A percentile compares a stretch with the other conserved stretches of the same genome.
Conservation (phyloP, 2,797 vertebrate species). For the Melopsittacus undulatus region DNA sequence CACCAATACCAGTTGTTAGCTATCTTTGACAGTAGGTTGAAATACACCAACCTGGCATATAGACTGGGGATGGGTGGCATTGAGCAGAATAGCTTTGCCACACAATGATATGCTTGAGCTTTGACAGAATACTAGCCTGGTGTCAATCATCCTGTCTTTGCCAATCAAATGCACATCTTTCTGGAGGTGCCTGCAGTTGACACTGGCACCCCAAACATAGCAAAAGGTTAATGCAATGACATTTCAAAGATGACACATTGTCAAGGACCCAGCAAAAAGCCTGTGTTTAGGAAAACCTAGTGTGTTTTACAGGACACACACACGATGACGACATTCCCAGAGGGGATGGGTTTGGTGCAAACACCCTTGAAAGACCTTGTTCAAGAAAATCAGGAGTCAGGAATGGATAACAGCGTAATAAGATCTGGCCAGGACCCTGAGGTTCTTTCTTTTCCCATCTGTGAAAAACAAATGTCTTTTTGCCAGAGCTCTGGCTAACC, state of each 20-base stretch:
- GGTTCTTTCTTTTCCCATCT: neutral
- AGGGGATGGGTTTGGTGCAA: conserved; percentile 41
- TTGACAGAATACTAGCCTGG: conserved; percentile 30
- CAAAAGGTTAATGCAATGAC: conserved; percentile 47
- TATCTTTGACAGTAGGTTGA: conserved; percentile 5
- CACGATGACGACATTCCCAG: neutral
- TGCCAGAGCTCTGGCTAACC: neutral
- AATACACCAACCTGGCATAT: neutral
- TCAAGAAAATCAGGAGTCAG: conserved; percentile 12
- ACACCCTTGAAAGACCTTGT: conserved; percentile 51
- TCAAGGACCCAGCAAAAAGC: conserved; percentile 39
- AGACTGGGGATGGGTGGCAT: neutral
- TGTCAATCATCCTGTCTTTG: conserved; percentile 67
- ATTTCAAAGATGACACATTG: conserved; percentile 54
- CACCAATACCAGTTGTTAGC: neutral
- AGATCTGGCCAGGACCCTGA: neutral
- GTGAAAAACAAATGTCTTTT: neutral
- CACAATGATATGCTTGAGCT: neutral
- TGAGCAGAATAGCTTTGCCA: conserved; percentile 26
- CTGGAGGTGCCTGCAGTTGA: conserved; percentile 40
- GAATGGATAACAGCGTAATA: conserved; percentile 3
- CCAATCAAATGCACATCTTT: conserved; percentile 67
- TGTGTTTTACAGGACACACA: neutral
- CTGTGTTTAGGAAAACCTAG: neutral
- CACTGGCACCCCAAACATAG: conserved; percentile 39